Evolutionary conservation across 2,888 invertebrate genomes (phyloP).

Genomic region (Drosophila nr. fundita): DNA sequence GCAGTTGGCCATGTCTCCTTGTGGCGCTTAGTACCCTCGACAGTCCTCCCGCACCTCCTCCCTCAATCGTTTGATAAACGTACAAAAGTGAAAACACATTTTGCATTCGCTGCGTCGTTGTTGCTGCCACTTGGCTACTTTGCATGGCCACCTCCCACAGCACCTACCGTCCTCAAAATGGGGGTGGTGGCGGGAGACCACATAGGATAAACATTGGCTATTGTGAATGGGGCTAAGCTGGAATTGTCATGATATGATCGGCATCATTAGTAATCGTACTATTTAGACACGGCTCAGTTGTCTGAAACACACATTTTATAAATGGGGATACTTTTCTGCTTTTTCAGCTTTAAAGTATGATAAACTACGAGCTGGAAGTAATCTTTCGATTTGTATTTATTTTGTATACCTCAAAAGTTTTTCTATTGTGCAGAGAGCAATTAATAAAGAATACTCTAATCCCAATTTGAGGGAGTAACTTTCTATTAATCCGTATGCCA

Average conservation of each 20-base stretch:
- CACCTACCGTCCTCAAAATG: neutral
- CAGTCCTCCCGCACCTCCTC: slow-evolving; percentile 2
- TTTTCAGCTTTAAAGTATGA: slow-evolving; percentile 30
- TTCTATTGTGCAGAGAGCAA: neutral
- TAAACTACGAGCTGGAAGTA: slow-evolving; percentile 1
- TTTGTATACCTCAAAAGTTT: neutral
- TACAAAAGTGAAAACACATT: slow-evolving; percentile 77
- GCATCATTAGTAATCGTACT: slow-evolving; percentile 54
- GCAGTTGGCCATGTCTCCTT: slow-evolving; percentile 62
- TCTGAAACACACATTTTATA: slow-evolving; percentile 16
- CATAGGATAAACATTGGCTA: slow-evolving; percentile 25
- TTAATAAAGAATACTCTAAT: neutral
- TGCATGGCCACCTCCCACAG: slow-evolving; percentile 40
- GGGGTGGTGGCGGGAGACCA: neutral
- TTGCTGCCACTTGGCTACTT: slow-evolving; percentile 44
- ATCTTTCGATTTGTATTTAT: slow-evolving; percentile 1
- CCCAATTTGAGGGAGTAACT: neutral
- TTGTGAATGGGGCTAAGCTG: slow-evolving; percentile 53
- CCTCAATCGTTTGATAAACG: slow-evolving; percentile 62
- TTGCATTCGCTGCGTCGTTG: slow-evolving; percentile 50
- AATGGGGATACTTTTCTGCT: slow-evolving; percentile 18
- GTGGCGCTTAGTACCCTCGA: slow-evolving; percentile 50
- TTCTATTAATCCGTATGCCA: neutral
- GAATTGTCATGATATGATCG: slow-evolving; percentile 62
- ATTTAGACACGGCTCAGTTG: slow-evolving; percentile 22